These are phyloP conservation scores for Mirounga angustirostris DNA, from an alignment of 2,113 vertebrate species.

Conservation along the genomic window DNA sequence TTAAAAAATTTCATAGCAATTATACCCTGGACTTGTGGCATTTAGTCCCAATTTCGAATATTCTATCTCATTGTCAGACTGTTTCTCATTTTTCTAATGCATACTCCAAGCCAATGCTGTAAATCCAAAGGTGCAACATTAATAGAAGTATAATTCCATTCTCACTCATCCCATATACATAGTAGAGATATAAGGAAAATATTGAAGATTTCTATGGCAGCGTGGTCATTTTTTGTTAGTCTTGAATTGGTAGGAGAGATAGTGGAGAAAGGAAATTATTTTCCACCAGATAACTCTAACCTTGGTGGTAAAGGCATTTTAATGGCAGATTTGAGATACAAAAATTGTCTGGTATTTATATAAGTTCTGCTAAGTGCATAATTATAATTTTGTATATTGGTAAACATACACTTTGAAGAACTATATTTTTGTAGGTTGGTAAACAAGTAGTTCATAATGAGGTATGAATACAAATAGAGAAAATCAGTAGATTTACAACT, in stretches of 20 bases:
- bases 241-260: background rate
- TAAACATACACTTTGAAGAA: constrained; percentile 37
- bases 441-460: constrained; percentile 29
- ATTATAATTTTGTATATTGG: background rate
- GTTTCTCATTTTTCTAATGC: constrained; percentile 10
- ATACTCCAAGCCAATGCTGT: background rate
- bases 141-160: constrained; percentile 6
- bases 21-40: background rate
- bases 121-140: background rate
- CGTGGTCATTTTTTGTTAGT: constrained; percentile 14
- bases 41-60: constrained; percentile 39
- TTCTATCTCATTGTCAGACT: background rate
- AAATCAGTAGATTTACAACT: constrained; percentile 65
- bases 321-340: constrained; percentile 8
- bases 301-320: background rate
- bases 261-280: constrained; percentile 15
- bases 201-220: background rate
- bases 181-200: background rate
- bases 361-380: background rate
- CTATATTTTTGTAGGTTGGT: background rate
- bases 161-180: background rate
- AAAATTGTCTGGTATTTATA: background rate
- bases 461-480: background rate
- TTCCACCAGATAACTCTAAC: background rate
- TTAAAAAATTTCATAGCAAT: background rate